Evolutionary conservation across 2,888 invertebrate species (phyloP), one percentile per base, ranked within the genome.

Genomic region (Macaria liturata): DNA sequence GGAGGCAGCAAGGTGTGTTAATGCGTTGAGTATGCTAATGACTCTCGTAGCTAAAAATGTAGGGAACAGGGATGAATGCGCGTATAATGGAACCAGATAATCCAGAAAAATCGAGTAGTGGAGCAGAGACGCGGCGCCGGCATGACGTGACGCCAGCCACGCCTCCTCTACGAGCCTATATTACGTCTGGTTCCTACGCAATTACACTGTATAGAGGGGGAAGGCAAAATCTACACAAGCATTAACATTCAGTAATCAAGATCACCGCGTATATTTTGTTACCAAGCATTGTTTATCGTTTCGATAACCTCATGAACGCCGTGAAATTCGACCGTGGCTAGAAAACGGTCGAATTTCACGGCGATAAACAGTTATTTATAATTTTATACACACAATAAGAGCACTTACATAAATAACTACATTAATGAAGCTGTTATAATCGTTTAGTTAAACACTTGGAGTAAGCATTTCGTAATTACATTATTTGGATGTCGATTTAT

Each of bases 81-180:
- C 67, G 66, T 71, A 68, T 71, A 69, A 71, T 72, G 65, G 59
- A 67, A 64, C 58, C 50, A 56, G 59, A 64, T 65, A 63, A 75
- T 78, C 75, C 75, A 79, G 79, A 86, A 83, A 74, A 81, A 85
- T 84, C 78, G 72, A 75, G 78, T 77, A 64, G 75, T 42, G 42
- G 42, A 64, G 75, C 61, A 75, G 68, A 81, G 80, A 80, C 76
- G 74, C 74, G 87, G 87, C 86, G 88, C 85, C 86, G 84, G 79
- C 80, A 81, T 80, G 87, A 80, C 87, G 83, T 87, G 87, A 86
- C 83, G 84, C 76, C 76, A 71, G 72, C 87, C 88, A 85, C 88
- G 87, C 89, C 89, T 83, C 80, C 82, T 75, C 75, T 74, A 76
- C 76, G 78, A 71, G 74, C 75, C n/a, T 80, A 72, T 74, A 78